Base-by-base conservation (phyloP, 1,140 invertebrate genomes). In the Lucilia cuprina region DNA sequence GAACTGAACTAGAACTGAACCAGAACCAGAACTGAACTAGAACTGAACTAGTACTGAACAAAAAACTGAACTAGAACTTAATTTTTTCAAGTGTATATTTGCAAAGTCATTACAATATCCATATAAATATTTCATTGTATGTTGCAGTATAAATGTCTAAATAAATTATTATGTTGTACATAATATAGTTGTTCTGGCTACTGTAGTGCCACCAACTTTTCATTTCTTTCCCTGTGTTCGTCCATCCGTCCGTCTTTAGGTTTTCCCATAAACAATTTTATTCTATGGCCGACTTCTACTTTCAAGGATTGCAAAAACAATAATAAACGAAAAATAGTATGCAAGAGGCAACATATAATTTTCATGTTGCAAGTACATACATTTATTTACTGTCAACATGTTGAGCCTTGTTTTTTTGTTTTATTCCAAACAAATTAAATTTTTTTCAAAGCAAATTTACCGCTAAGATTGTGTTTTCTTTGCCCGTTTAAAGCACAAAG, bases 291-390 rank as follows among this genome's bases (percentile, higher is more conserved):
- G 7, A 8, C 50, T 55, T 21, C 10, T 7, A 60, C 65, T 70
- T 9, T 25, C 0, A n/a, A 70, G 65, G 65, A 70, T 25, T 19
- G 5, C 41, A 41, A 41, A 10, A 41, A 41, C 41, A 41, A 10
- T 10, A 41, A 41, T 10, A 41, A 41, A 41, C 25, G 25, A 60
- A n/a, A 60, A 14, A 60, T 70, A 21, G 19, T 70, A 70, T 70
- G 65, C 65, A 70, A 70, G 21, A 17, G 65, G 65, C 65, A 70
- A 70, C 65, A 21, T 70, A 70, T 70, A 70, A 84, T 84, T 80
- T 65, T 49, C 74, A 35, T 89, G 87, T 83, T 83, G 60, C 85
- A 85, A 82, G 77, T 82, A 49, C 78, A 85, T 77, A 70, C 9
- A 12, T 1, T n/a, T 21, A 25, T 65, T 65, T 17, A 65, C 60